Conservation (phyloP, 2,113 vertebrate species). For the Chaetorhynchus papuensis region DNA sequence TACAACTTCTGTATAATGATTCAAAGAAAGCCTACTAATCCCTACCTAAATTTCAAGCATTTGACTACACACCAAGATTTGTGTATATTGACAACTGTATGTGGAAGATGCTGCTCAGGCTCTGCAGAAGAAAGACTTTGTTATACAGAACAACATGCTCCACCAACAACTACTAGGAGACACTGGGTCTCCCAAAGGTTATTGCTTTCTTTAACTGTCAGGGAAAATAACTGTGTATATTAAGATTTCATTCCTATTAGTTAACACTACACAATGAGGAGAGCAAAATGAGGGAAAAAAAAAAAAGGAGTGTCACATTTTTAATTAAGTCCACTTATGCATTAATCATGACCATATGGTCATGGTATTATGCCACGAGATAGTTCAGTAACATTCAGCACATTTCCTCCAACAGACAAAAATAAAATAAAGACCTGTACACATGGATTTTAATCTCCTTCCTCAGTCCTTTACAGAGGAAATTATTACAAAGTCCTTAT, state of each 20-base stretch:
- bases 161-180: background rate
- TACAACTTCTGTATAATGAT: background rate
- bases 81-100: background rate
- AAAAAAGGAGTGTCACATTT: background rate
- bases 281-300: background rate
- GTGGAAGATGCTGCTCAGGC: background rate
- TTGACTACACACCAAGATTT: background rate
- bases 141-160: background rate
- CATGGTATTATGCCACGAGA: background rate
- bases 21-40: background rate
- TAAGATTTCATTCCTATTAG: background rate
- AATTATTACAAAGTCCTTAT: background rate
- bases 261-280: background rate
- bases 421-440: background rate
- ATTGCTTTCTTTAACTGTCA: background rate
- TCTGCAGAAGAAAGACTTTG: background rate
- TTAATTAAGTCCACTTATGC: background rate
- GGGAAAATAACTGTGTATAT: background rate
- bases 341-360: background rate
- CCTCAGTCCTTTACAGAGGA: background rate
- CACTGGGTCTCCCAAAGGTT: background rate
- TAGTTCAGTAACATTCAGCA: background rate
- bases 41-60: background rate
- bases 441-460: background rate
- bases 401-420: background rate